phyloP scores from a whole-genome alignment of 1,140 invertebrate species.

The Portunus trituberculatus region DNA sequence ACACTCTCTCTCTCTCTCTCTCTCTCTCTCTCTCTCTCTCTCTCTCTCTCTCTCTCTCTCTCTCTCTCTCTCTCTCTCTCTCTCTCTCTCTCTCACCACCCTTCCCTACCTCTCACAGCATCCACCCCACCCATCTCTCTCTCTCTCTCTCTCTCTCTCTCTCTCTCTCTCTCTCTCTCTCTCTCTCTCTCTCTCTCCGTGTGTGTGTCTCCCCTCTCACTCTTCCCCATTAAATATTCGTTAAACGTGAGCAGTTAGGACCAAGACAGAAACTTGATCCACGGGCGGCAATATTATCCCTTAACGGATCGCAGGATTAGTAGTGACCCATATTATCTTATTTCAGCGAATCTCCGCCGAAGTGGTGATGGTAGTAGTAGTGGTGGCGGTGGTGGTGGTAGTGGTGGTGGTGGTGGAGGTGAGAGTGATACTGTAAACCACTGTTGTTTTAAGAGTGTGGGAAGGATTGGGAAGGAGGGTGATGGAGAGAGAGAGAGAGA shows the following conservation, averaged over 20 bases:
- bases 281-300: background rate
- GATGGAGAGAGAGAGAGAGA: too few species aligned
- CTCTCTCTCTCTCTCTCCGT: background rate
- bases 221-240: conserved; percentile 8
- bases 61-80: background rate
- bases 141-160: conserved; percentile 2
- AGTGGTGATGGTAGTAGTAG: background rate
- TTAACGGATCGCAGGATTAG: background rate
- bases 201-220: background rate
- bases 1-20: background rate
- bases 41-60: background rate
- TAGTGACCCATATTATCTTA: background rate
- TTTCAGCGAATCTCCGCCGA: background rate
- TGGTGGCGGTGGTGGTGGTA: background rate
- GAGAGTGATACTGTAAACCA: background rate
- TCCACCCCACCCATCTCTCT: background rate
- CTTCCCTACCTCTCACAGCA: background rate
- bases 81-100: background rate
- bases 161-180: background rate
- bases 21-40: background rate
- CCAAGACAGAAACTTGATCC: background rate
- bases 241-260: background rate
- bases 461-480: too few species aligned
- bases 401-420: conserved; percentile 5
- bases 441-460: background rate